Conservation (phyloP, 2,797 vertebrate species). For the Potorous gilbertii region DNA sequence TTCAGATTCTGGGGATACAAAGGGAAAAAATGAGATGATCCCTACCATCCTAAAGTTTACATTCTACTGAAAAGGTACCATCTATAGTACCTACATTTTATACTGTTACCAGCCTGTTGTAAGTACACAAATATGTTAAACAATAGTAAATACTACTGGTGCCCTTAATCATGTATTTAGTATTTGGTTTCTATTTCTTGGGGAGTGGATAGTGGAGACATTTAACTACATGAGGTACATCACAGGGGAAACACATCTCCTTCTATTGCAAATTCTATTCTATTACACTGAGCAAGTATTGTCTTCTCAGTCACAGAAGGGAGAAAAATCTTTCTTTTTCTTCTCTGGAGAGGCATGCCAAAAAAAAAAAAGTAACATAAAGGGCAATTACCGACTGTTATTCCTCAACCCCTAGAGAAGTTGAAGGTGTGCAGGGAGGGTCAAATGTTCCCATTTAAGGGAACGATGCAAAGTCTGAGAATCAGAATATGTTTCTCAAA, state of each 20-base stretch:
- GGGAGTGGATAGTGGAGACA: not conserved
- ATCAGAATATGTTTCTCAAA: conserved; percentile 10
- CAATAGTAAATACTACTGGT: not conserved
- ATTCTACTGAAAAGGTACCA: not conserved
- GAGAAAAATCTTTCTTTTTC: not conserved
- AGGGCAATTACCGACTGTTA: not conserved
- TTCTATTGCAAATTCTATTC: not conserved
- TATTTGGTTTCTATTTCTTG: conserved; percentile 8
- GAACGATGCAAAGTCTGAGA: not conserved
- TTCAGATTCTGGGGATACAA: not conserved
- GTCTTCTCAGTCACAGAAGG: not conserved
- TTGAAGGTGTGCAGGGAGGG: not conserved
- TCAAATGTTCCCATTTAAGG: not conserved
- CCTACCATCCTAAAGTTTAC: not conserved
- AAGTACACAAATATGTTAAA: not conserved
- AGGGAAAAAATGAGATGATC: not conserved
- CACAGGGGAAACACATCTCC: not conserved
- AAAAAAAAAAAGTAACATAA: not conserved
- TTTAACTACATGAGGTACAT: not conserved
- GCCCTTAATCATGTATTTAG: not conserved
- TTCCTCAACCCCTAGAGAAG: not conserved
- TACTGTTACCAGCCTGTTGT: not conserved
- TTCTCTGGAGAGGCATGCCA: not conserved
- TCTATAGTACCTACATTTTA: not conserved
- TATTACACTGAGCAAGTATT: not conserved